Evolutionary conservation across 2,797 vertebrate species (phyloP).

Genomic region (Ataeniobius toweri): DNA sequence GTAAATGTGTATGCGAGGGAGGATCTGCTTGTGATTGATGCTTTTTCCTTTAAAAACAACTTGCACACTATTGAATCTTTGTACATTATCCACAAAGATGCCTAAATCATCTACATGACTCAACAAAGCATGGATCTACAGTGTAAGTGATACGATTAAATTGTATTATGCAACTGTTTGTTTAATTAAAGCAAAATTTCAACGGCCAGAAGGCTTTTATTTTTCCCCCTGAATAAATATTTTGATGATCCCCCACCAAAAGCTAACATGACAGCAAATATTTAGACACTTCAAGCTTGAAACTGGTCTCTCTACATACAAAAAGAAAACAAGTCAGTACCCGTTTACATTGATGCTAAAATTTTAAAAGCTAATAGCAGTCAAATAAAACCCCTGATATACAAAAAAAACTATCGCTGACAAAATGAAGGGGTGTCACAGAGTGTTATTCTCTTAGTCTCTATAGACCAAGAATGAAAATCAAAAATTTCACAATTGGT

Average conservation of each 20-base stretch:
- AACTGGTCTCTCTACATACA: not conserved
- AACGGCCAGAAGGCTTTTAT: not conserved
- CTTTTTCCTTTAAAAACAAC: constrained; percentile 42
- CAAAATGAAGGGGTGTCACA: constrained; percentile 17
- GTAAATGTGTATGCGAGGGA: constrained; percentile 25
- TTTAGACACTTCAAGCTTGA: not conserved
- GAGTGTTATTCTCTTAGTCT: constrained; percentile 14
- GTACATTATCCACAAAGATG: constrained; percentile 26
- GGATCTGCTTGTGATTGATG: constrained; percentile 48
- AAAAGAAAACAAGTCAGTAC: not conserved
- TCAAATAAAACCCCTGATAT: too few species aligned
- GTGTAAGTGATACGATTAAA: constrained; percentile 26
- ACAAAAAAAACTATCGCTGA: not conserved
- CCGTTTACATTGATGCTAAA: not conserved
- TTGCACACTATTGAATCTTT: constrained; percentile 21
- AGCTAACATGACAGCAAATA: not conserved
- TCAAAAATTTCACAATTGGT: constrained; percentile 37
- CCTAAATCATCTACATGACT: constrained; percentile 25
- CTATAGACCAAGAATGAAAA: constrained; percentile 22
- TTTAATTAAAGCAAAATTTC: constrained; percentile 32
- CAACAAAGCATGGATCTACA: constrained; percentile 9
- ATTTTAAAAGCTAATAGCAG: too few species aligned
- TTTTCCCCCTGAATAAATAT: constrained; percentile 2
- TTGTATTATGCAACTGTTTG: constrained; percentile 4
- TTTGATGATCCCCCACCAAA: not conserved